phyloP scores from a whole-genome alignment of 2,888 invertebrate species.

The Phortica okadai region DNA sequence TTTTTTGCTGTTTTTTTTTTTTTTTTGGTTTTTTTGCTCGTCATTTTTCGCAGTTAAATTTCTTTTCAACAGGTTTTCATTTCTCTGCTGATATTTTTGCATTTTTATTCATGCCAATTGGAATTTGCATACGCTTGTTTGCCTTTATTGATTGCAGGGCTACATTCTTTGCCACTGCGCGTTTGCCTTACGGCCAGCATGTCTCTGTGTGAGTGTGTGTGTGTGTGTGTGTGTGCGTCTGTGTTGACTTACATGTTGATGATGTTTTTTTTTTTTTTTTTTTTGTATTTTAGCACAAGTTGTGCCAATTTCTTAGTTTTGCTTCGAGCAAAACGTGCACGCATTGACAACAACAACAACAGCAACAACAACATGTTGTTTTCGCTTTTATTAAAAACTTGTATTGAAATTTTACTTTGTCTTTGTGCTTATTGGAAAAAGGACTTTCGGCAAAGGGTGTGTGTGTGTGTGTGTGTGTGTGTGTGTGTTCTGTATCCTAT shows the following conservation, averaged over 20 bases:
- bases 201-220: neutral
- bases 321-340: neutral
- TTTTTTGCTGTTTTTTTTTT: no score
- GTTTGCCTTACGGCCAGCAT: no score
- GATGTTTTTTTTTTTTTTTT: neutral
- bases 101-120: slow-evolving; percentile 2
- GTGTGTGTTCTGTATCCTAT: neutral
- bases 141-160: slow-evolving; percentile 22
- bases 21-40: neutral
- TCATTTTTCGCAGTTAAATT: neutral
- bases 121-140: slow-evolving; percentile 16
- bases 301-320: slow-evolving; percentile 4
- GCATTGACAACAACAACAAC: neutral
- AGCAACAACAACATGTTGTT: neutral
- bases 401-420: neutral
- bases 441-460: neutral
- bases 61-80: slow-evolving; percentile 22
- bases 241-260: neutral
- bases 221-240: neutral
- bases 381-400: slow-evolving; percentile 13
- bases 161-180: neutral
- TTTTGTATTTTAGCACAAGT: neutral
- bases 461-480: neutral
- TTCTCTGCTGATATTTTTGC: slow-evolving; percentile 3
- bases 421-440: neutral